Evolutionary conservation across 1,140 invertebrate genomes (phyloP).

Genomic region (Rhyacophila brunnea): DNA sequence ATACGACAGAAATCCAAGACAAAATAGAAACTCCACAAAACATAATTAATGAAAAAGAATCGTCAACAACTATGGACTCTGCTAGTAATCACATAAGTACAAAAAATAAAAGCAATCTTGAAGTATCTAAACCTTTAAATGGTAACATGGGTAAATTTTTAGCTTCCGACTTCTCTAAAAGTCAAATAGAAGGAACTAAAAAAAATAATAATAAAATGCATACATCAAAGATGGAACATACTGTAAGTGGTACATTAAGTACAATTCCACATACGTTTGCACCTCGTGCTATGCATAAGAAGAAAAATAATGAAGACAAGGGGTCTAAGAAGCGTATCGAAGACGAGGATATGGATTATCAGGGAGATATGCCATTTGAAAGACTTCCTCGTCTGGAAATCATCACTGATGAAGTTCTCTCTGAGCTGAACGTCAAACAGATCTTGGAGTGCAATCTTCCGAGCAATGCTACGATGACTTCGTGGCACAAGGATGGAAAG

Average conservation of each 20-base stretch:
- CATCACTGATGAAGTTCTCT: constrained; percentile 25
- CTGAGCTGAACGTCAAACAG: constrained; percentile 31
- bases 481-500: constrained; percentile 30
- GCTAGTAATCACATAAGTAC: too few relatives aligned
- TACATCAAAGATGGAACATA: background rate
- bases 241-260: background rate
- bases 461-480: constrained; percentile 24
- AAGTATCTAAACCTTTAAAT: too few relatives aligned
- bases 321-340: background rate
- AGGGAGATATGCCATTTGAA: constrained; percentile 27
- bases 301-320: background rate
- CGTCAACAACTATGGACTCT: too few relatives aligned
- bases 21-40: too few relatives aligned
- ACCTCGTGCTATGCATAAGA: background rate
- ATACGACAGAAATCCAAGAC: too few relatives aligned
- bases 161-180: background rate
- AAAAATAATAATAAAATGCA: background rate
- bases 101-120: too few relatives aligned
- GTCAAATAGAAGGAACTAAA: background rate
- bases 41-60: too few relatives aligned
- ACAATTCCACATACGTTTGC: background rate
- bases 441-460: constrained; percentile 31
- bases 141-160: too few relatives aligned
- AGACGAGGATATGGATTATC: constrained; percentile 17
- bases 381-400: constrained; percentile 26